Percentiles rank a stretch among this genome's conserved stretches.
Evolutionary conservation across 1,140 invertebrate species (phyloP).

Genomic region (Ips nitidus): DNA sequence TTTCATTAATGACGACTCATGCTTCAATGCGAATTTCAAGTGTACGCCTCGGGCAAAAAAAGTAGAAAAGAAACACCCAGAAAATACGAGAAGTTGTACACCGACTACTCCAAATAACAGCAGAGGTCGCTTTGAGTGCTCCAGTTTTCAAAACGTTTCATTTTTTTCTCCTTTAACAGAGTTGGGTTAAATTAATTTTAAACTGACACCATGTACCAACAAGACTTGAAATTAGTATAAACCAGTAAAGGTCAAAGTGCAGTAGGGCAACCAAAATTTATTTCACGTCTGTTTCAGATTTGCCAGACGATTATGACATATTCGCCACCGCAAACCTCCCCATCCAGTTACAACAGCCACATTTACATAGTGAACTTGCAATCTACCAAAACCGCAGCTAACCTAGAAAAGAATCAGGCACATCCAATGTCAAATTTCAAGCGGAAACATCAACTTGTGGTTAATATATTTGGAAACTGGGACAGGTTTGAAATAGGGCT

Average conservation of each 20-base stretch:
- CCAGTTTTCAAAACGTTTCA: neutral
- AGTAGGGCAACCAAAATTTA: conserved; percentile 5
- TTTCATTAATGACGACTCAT: conserved; percentile 20
- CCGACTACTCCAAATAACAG: neutral
- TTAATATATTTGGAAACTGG: conserved; percentile 22
- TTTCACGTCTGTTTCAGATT: conserved; percentile 1
- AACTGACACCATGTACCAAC: no score
- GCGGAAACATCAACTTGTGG: conserved; percentile 10
- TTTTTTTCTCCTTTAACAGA: no score
- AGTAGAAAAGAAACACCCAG: neutral
- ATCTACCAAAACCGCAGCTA: neutral
- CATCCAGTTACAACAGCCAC: no score
- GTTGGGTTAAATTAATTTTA: no score
- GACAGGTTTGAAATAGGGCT: conserved; percentile 4
- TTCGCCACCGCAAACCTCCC: no score
- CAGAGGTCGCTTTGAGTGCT: conserved; percentile 3
- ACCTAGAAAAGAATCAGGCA: neutral
- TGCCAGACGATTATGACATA: neutral
- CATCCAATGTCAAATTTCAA: neutral
- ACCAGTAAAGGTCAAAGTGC: conserved; percentile 18
- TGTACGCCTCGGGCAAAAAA: conserved; percentile 10
- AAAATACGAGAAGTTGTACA: conserved; percentile 14
- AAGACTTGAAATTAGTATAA: neutral
- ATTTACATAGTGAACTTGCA: no score
- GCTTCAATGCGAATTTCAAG: conserved; percentile 24